These are phyloP conservation scores for Datnioides undecimradiatus DNA, from an alignment of 2,113 vertebrate species.

Conservation along the genomic window DNA sequence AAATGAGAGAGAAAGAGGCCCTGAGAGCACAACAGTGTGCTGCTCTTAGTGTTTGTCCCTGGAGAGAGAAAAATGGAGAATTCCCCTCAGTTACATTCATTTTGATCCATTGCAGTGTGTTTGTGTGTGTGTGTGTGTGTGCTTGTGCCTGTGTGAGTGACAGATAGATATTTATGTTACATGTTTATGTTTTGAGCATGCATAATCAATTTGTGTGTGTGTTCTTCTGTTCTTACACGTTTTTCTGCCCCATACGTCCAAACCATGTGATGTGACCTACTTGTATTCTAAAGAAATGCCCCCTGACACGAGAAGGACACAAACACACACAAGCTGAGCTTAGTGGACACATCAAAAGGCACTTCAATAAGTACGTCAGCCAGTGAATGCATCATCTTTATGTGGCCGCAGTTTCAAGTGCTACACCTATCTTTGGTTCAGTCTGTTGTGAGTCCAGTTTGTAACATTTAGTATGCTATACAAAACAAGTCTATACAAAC, in stretches of 20 bases:
- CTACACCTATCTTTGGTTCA: too few species aligned
- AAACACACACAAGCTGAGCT: background rate
- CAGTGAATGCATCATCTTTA: too few species aligned
- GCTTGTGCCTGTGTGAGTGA: background rate
- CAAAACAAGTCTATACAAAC: too few species aligned
- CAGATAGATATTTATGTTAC: background rate
- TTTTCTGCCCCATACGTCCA: background rate
- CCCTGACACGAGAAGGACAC: background rate
- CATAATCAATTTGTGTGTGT: constrained; percentile 9
- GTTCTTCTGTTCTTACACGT: background rate
- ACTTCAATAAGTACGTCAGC: too few species aligned
- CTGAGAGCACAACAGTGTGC: constrained; percentile 4
- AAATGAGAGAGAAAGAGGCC: constrained; percentile 24
- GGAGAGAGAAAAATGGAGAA: constrained; percentile 32
- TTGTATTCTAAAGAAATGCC: background rate
- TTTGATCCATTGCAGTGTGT: constrained; percentile 6
- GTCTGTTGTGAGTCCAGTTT: background rate
- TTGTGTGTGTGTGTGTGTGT: constrained; percentile 17
- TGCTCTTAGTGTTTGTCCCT: constrained; percentile 24
- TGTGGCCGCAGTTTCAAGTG: too few species aligned
- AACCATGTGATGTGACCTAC: constrained; percentile 4
- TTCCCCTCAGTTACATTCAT: constrained; percentile 6
- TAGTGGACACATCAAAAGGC: too few species aligned
- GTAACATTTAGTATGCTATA: background rate
- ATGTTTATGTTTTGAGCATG: constrained; percentile 4